These are phyloP conservation scores for Cephalotes varians DNA, from an alignment of 2,888 invertebrate species.

Conservation along the genomic window DNA sequence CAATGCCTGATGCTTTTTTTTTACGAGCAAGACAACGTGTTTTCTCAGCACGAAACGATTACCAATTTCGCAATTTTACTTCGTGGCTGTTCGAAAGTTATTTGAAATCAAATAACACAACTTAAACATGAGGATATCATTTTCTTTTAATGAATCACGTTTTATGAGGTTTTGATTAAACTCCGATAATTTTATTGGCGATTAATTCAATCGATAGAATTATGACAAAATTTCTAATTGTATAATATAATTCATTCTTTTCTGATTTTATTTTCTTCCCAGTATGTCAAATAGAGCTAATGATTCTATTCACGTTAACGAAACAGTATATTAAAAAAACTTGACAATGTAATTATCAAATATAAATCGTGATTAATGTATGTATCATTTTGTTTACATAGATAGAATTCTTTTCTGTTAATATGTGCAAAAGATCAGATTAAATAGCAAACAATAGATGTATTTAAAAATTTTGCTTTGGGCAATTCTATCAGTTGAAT, in stretches of 20 bases:
- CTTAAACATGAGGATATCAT: not conserved
- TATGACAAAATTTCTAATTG: too few species aligned
- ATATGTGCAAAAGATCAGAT: not conserved
- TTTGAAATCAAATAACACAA: not conserved
- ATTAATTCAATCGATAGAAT: not conserved
- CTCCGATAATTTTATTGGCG: not conserved
- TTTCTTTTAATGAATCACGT: not conserved
- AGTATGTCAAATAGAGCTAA: too few species aligned
- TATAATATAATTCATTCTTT: too few species aligned
- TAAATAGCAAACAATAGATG: too few species aligned
- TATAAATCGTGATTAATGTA: not conserved
- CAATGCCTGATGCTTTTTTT: constrained; percentile 62
- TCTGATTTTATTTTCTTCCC: too few species aligned
- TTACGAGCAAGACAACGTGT: not conserved
- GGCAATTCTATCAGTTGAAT: not conserved
- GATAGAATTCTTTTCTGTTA: not conserved
- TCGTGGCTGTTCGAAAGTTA: not conserved
- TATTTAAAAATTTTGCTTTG: not conserved
- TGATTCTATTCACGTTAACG: not conserved
- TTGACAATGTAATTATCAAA: not conserved
- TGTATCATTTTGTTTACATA: not conserved
- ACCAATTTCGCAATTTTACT: not conserved
- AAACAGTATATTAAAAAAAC: not conserved
- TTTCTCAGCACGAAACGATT: not conserved
- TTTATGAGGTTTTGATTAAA: not conserved